A percentile compares a stretch with the other conserved stretches of the same genome.
These are phyloP conservation scores for Cheilosia urbana DNA, from an alignment of 2,888 invertebrate genomes.

Conservation along the genomic window DNA sequence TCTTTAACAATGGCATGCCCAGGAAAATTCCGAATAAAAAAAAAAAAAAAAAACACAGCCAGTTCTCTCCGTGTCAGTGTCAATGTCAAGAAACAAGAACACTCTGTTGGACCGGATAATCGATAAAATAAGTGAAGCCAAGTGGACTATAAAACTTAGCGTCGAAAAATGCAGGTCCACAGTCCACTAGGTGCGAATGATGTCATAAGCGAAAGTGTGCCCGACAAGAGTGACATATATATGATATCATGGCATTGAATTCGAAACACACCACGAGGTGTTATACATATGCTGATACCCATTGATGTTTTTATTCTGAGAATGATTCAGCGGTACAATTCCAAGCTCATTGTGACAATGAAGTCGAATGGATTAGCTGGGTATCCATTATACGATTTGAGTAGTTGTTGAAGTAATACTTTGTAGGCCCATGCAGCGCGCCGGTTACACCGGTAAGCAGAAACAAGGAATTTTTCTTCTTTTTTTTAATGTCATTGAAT, in stretches of 20 bases:
- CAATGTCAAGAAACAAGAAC: constrained; percentile 33
- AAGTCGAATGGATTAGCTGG: constrained; percentile 29
- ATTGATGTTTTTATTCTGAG: background rate
- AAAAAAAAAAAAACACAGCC: constrained; percentile 6
- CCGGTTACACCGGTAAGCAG: background rate
- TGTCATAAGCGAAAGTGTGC: constrained; percentile 51
- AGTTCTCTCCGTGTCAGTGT: constrained; percentile 55
- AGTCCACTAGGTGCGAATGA: constrained; percentile 48
- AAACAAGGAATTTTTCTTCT: background rate
- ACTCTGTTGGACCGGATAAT: constrained; percentile 4
- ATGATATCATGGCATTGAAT: constrained; percentile 51
- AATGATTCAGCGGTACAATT: constrained; percentile 44
- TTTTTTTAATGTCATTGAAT: constrained; percentile 33
- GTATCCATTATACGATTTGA: constrained; percentile 8
- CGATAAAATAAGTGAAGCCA: constrained; percentile 39
- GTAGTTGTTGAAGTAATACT: background rate
- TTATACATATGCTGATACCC: background rate
- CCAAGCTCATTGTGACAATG: constrained; percentile 37
- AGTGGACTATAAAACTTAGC: constrained; percentile 2
- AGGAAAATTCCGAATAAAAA: constrained; percentile 1
- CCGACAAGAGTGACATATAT: background rate
- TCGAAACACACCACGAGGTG: constrained; percentile 37
- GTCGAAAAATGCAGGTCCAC: constrained; percentile 49
- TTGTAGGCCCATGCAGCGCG: constrained; percentile 9
- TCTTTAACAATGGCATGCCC: constrained; percentile 27